Conservation (phyloP, 30 jellyfish, hydroid and myxozoan genomes). For the Pseudorhiza aurosa region DNA sequence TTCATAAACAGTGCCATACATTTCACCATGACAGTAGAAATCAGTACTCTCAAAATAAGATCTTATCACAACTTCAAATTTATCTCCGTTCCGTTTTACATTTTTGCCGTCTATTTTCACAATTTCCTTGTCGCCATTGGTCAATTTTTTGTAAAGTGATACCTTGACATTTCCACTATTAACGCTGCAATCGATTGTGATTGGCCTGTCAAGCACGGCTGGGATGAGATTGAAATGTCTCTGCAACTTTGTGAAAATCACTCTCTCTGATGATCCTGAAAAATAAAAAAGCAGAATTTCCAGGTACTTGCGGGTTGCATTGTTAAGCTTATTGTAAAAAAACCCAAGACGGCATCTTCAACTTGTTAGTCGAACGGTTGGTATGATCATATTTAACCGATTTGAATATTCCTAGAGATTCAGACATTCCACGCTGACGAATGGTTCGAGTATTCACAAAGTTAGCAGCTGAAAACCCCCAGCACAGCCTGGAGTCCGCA, state of each 20-base stretch:
- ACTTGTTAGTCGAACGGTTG: no score
- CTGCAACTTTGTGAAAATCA: background rate
- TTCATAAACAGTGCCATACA: conserved; percentile 12
- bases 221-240: background rate
- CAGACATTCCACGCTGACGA: no score
- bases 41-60: background rate
- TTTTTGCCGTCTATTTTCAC: conserved; percentile 9
- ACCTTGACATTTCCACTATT: background rate
- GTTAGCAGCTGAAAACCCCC: no score
- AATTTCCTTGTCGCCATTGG: background rate
- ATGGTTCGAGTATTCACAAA: no score
- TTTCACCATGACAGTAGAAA: conserved; percentile 1
- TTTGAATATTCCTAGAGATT: no score
- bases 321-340: background rate
- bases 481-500: no score
- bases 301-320: no score
- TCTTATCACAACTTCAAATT: background rate
- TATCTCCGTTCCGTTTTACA: background rate
- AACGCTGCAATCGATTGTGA: conserved; percentile 19
- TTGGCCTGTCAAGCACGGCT: background rate
- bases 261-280: conserved; percentile 1
- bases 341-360: no score
- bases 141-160: background rate
- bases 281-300: background rate
- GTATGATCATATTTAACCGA: no score